Base-by-base conservation (phyloP, 30 jellyfish, hydroid and myxozoan species). In the Nemopilema nomurai region DNA sequence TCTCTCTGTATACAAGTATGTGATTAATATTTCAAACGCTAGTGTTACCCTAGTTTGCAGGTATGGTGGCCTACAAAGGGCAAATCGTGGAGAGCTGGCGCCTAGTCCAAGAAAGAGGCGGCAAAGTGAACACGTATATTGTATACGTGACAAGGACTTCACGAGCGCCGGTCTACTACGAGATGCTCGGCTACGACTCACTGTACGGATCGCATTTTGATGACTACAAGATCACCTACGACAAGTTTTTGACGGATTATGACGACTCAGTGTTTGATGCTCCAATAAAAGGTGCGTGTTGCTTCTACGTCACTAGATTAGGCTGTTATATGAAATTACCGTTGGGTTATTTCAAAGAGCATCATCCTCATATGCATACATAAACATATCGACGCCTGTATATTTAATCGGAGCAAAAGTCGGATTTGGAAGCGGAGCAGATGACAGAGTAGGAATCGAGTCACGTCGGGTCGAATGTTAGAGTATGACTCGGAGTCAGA, bases 141-240 rank as follows among this genome's bases (percentile, higher is more conserved):
- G 49, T 87, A 30, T 79, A 87, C 32, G 84, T 79, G 32, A 24
- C 79, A 1, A 50, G 69, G 29, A 85, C 51, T 51, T 23, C 25
- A 19, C 28, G 82, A 17, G 51, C 51, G 20, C 96, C 96, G 4
- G 73, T 67, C 18, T 87, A 50, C 52, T 87, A 87, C 57, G 90
- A 87, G 64, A 87, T 87, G 96, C 65, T 22, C 28, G 96, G 96
- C 13, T 87, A 66, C 63, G 96, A 87, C 66, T 67, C 90, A 9
- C 83, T 87, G 49, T 68, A 65, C 62, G 96, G 96, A 26, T 87
- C 96, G 25, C 96, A 87, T 80, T 87, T 18, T 71, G 96, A 87
- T 71, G 81, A 76, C 19, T 87, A 87, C 87, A 87, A 78, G 62
- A 79, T 87, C 51, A 32, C 79, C 0, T 87, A 87, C 63, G 77